Conservation (phyloP, 2,888 invertebrate genomes). For the Apeira syringaria region DNA sequence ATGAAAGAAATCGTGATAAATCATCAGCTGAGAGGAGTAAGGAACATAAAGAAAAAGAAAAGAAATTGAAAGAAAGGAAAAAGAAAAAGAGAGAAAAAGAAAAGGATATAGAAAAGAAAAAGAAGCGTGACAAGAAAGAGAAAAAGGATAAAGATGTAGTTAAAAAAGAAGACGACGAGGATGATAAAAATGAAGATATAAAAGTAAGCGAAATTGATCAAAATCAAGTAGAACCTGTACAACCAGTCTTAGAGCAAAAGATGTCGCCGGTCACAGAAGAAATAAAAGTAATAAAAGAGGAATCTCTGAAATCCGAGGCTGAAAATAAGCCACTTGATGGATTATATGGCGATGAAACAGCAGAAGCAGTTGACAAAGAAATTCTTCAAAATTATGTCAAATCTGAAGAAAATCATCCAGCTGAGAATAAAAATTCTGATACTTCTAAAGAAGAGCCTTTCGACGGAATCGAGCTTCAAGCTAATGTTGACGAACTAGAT, state of each 20-base stretch:
- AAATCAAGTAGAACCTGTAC: neutral
- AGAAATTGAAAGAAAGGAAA: slow-evolving; percentile 77
- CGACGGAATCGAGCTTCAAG: slow-evolving; percentile 84
- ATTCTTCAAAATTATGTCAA: slow-evolving; percentile 84
- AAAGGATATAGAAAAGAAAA: slow-evolving; percentile 79
- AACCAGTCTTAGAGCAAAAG: slow-evolving; percentile 19
- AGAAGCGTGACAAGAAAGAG: slow-evolving; percentile 78
- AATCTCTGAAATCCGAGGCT: slow-evolving; percentile 34
- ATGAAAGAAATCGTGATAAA: slow-evolving; percentile 68
- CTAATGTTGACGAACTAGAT: slow-evolving; percentile 79
- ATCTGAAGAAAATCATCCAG: slow-evolving; percentile 48
- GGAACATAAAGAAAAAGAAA: slow-evolving; percentile 84
- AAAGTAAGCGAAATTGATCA: slow-evolving; percentile 11
- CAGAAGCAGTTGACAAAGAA: slow-evolving; percentile 81
- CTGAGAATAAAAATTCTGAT: slow-evolving; percentile 52
- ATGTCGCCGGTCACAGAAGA: slow-evolving; percentile 35
- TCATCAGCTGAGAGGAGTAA: slow-evolving; percentile 72
- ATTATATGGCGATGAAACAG: slow-evolving; percentile 81
- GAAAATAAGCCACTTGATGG: slow-evolving; percentile 52
- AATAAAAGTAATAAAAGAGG: slow-evolving; percentile 27
- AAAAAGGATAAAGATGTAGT: slow-evolving; percentile 77
- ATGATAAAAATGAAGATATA: slow-evolving; percentile 35
- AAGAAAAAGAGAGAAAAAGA: slow-evolving; percentile 82
- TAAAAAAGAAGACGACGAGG: slow-evolving; percentile 52
- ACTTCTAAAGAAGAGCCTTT: slow-evolving; percentile 77